These are phyloP conservation scores for Drosophila santomea DNA, from an alignment of 1,140 invertebrate genomes.

Conservation along the genomic window DNA sequence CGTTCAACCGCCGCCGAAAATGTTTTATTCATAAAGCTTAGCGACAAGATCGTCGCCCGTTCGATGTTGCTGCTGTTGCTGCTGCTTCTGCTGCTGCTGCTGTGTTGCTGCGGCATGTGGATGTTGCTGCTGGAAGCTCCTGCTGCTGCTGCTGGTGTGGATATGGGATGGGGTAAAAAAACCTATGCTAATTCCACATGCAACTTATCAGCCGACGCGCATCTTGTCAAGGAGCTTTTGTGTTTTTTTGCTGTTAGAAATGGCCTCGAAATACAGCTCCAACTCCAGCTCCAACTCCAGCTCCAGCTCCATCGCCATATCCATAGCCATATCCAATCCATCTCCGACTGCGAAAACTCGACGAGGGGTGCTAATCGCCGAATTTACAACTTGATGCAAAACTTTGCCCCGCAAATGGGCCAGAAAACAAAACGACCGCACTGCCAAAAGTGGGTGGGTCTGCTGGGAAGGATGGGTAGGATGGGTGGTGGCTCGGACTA, in stretches of 20 bases:
- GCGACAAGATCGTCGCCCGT: conserved; percentile 77
- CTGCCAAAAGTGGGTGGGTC: conserved; percentile 27
- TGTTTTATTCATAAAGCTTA: conserved; percentile 81
- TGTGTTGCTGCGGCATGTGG: not conserved
- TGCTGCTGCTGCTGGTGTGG: conserved; percentile 17
- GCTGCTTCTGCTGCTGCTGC: conserved; percentile 20
- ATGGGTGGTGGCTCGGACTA: not conserved
- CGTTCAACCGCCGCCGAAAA: conserved; percentile 66
- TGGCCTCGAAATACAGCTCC: conserved; percentile 27
- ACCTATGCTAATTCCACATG: conserved; percentile 75
- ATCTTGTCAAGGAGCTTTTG: conserved; percentile 70
- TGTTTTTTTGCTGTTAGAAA: conserved; percentile 59
- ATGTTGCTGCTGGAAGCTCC: not conserved
- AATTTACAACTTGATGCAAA: conserved; percentile 83
- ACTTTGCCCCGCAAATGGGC: conserved; percentile 72
- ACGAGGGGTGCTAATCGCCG: conserved; percentile 84
- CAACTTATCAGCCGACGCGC: conserved; percentile 79
- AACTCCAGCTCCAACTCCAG: conserved; percentile 13
- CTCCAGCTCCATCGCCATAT: conserved; percentile 11
- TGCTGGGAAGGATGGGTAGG: not conserved
- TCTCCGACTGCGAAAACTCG: conserved; percentile 54
- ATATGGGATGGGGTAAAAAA: conserved; percentile 22
- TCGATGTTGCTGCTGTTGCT: conserved; percentile 34
- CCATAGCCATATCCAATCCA: conserved; percentile 20
- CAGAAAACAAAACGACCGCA: conserved; percentile 83